Base-by-base conservation (phyloP, 2,888 invertebrate genomes). In the Tetrapedia diversipes region DNA sequence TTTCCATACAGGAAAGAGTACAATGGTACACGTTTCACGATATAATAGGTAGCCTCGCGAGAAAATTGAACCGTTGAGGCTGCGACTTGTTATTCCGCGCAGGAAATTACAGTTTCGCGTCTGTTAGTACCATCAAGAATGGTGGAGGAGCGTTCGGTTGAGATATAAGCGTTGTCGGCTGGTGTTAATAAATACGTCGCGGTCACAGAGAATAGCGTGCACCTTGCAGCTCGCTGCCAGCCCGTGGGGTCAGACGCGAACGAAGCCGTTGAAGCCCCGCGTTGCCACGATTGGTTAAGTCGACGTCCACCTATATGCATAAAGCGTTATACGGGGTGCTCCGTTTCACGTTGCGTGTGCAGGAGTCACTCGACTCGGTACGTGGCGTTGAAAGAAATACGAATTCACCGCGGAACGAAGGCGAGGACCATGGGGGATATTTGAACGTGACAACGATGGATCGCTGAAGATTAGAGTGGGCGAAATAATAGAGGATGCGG, bases 201-300 rank as follows among this genome's bases (percentile, higher is more conserved):
- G 47, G 73, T 70, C 71, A 57, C 45, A 61, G n/a, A 68, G 72
- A 85, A 81, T 85, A 80, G 85, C 84, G 85, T 79, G 84, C 80
- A 69, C 70, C 78, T 78, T 64, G 67, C 63, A 57, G 63, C 61
- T 63, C 59, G 65, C 75, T 82, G 67, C 77, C 65, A 83, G 64
- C 74, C 83, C 76, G 80, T 84, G 84, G 87, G 87, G 86, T 89
- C 88, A 87, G 89, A 89, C 88, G 68, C 67, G 86, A 89, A 83
- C 85, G 90, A 90, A 90, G 90, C 90, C 90, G 79, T 86, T 53
- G 90, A 90, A 90, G 90, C 90, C 90, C 86, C 69, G 67, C 87
- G 83, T 69, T 82, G 86, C 79, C 86, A 83, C 87, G 88, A 88
- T 89, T 89, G 89, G 89, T 89, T 91, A 91, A 90, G 89, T 89